phyloP scores from a whole-genome alignment of 1,140 invertebrate species.

The Parasteatoda tepidariorum region DNA sequence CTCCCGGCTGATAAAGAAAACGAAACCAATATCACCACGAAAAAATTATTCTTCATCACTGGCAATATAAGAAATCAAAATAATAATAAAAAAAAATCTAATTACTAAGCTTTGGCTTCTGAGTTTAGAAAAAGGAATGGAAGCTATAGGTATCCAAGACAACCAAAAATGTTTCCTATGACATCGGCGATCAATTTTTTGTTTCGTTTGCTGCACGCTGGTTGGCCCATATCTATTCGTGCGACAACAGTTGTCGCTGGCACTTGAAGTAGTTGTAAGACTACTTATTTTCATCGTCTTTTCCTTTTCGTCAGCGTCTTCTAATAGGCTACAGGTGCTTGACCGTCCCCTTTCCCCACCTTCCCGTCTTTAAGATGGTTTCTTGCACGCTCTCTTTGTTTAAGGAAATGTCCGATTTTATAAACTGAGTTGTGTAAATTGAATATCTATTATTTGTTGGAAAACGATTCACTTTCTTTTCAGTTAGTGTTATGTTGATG shows the following conservation, averaged over 20 bases:
- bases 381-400: constrained; percentile 12
- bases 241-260: constrained; percentile 48
- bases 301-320: background rate
- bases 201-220: background rate
- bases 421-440: no score
- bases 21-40: background rate
- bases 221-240: constrained; percentile 30
- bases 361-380: background rate
- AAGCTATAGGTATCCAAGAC: constrained; percentile 46
- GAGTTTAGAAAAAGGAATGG: no score
- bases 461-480: no score
- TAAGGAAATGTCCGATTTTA: background rate
- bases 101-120: background rate
- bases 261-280: background rate
- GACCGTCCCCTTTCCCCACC: background rate
- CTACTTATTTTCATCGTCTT: background rate
- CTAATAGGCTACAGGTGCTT: constrained; percentile 42
- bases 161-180: constrained; percentile 55
- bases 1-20: background rate
- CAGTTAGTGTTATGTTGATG: no score
- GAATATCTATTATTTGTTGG: no score
- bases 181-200: constrained; percentile 49
- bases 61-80: no score
- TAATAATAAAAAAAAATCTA: background rate
- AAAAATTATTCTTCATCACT: background rate